Evolutionary conservation across 2,113 vertebrate genomes (phyloP).

Genomic region (Podiceps cristatus): DNA sequence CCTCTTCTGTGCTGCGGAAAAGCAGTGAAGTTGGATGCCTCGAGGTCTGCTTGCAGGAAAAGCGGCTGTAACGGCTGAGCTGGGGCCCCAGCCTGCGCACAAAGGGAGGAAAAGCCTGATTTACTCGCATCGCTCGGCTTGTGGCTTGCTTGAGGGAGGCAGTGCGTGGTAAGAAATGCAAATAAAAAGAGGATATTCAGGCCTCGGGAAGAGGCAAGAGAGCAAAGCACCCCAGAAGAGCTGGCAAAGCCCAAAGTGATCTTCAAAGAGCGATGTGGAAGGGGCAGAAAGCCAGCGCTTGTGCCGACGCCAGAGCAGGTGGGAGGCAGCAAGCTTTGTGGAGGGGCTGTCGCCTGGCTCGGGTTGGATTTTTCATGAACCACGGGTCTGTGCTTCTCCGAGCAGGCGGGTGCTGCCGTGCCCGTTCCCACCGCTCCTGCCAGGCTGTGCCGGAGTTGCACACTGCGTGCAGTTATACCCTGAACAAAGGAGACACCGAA

Average conservation of each 20-base stretch:
- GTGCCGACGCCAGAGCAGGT: neutral
- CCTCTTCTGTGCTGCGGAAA: neutral
- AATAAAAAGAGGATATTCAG: constrained; percentile 7
- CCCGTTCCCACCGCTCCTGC: constrained; percentile 42
- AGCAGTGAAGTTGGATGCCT: neutral
- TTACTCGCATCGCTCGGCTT: neutral
- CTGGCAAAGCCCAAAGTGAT: neutral
- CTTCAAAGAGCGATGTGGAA: neutral
- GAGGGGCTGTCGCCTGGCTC: constrained; percentile 1
- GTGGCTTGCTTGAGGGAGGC: constrained; percentile 8
- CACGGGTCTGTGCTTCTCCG: accelerated
- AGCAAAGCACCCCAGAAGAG: neutral
- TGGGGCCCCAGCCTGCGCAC: neutral
- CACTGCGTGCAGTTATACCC: neutral
- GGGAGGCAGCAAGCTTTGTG: neutral
- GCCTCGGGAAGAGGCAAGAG: neutral
- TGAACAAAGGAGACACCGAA: neutral
- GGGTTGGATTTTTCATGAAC: neutral
- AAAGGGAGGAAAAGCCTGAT: neutral
- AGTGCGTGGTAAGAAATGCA: neutral
- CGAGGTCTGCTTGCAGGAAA: neutral
- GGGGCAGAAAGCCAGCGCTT: neutral
- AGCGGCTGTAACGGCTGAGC: neutral
- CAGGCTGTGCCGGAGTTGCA: neutral
- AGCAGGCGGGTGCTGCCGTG: neutral